Evolutionary conservation across 1,140 invertebrate genomes (phyloP).

Genomic region (Lepidurus arcticus): DNA sequence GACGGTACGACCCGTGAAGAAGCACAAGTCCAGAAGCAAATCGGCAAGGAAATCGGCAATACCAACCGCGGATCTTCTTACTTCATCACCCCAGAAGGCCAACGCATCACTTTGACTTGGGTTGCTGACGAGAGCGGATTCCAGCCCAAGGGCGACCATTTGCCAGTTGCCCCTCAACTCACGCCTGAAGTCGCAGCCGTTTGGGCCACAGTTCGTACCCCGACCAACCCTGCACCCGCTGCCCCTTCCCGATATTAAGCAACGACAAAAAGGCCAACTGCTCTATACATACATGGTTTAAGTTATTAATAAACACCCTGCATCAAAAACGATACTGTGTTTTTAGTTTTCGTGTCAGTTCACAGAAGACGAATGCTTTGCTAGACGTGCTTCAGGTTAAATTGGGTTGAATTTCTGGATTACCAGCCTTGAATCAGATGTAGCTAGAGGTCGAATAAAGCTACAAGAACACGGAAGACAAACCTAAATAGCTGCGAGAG

Average conservation of each 20-base stretch:
- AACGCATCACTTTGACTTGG: conserved; percentile 36
- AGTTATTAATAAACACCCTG: background rate
- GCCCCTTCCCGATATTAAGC: background rate
- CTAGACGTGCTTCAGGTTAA: too few species aligned
- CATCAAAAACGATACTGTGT: background rate
- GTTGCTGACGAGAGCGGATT: conserved; percentile 41
- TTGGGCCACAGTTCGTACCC: conserved; percentile 3
- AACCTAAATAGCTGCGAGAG: too few species aligned
- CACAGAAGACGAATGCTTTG: background rate
- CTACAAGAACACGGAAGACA: too few species aligned
- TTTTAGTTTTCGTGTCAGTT: background rate
- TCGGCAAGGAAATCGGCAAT: conserved; percentile 31
- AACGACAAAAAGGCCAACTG: background rate
- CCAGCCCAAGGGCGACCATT: conserved; percentile 39
- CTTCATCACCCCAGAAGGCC: conserved; percentile 38
- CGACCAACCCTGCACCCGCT: background rate
- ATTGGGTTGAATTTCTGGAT: too few species aligned
- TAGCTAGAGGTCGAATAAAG: too few species aligned
- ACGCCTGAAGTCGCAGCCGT: conserved; percentile 29
- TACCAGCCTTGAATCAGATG: too few species aligned
- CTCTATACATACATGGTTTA: background rate
- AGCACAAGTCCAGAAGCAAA: conserved; percentile 30
- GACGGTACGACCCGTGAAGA: conserved; percentile 27
- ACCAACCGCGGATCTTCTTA: conserved; percentile 44
- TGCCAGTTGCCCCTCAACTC: conserved; percentile 37